Conservation (phyloP, 2,797 vertebrate genomes). For the Pantherophis vulpinus region DNA sequence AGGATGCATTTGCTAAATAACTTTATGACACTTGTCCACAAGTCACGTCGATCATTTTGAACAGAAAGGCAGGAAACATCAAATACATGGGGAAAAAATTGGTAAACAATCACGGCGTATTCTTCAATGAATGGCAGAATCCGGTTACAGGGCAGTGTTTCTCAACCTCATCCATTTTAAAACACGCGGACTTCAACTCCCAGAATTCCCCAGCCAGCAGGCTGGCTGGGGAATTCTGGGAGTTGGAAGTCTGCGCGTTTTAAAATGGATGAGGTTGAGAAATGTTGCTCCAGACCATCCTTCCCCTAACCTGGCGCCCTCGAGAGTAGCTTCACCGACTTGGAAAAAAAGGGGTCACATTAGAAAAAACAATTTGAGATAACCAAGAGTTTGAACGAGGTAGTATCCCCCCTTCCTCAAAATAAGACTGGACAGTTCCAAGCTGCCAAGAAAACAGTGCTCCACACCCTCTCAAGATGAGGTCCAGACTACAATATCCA, state of each 20-base stretch:
- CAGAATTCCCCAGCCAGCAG: background rate
- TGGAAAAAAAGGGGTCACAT: background rate
- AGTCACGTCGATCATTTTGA: background rate
- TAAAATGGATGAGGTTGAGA: background rate
- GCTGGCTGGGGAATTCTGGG: background rate
- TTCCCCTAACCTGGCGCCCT: background rate
- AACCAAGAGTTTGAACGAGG: background rate
- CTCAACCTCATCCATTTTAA: background rate
- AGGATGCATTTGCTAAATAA: background rate
- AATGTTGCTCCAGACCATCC: background rate
- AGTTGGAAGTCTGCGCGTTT: background rate
- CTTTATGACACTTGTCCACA: background rate
- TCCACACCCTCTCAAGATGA: background rate
- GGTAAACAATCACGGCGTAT: background rate
- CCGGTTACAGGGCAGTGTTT: background rate
- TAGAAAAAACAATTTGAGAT: background rate
- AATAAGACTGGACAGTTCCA: background rate
- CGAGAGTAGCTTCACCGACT: background rate
- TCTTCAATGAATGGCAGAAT: background rate
- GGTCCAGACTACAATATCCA: background rate
- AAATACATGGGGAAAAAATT: background rate
- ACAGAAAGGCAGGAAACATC: background rate
- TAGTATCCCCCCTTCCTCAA: background rate
- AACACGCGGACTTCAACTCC: background rate
- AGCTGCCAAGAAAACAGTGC: background rate